Percentiles rank a stretch among this genome's conserved stretches.
Evolutionary conservation across 2,113 vertebrate genomes (phyloP).

Genomic region (Pteropus alecto): DNA sequence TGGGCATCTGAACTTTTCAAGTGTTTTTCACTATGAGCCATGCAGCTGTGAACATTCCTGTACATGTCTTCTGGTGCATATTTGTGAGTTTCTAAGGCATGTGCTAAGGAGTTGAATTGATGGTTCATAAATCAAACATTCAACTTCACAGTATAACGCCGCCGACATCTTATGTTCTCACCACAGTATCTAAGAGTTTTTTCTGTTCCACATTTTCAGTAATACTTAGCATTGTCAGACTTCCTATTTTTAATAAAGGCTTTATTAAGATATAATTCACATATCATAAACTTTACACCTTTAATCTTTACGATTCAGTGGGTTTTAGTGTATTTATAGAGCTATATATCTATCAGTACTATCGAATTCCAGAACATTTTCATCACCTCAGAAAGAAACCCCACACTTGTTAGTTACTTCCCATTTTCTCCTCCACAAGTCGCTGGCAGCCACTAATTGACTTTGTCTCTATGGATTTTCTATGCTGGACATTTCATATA

Average conservation of each 20-base stretch:
- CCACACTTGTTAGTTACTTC: background rate
- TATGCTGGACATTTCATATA: background rate
- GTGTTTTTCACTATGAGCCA: background rate
- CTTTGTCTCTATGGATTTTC: background rate
- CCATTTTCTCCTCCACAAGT: background rate
- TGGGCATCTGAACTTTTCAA: background rate
- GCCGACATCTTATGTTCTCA: background rate
- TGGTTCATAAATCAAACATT: background rate
- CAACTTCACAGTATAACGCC: background rate
- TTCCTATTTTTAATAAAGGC: constrained; percentile 20
- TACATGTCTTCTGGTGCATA: background rate
- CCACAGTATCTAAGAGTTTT: background rate
- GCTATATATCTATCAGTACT: background rate
- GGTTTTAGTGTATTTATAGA: background rate
- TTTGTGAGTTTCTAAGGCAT: background rate
- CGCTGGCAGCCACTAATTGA: background rate
- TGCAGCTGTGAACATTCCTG: background rate
- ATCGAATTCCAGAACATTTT: background rate
- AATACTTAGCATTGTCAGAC: background rate
- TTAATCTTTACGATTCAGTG: background rate
- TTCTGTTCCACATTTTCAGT: background rate
- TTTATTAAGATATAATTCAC: background rate
- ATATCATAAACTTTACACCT: background rate
- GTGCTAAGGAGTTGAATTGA: background rate
- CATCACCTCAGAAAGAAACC: background rate